A percentile compares a stretch with the other conserved stretches of the same genome.
phyloP scores from a whole-genome alignment of 1,140 invertebrate species.

The Pentalonia nigronervosa region DNA sequence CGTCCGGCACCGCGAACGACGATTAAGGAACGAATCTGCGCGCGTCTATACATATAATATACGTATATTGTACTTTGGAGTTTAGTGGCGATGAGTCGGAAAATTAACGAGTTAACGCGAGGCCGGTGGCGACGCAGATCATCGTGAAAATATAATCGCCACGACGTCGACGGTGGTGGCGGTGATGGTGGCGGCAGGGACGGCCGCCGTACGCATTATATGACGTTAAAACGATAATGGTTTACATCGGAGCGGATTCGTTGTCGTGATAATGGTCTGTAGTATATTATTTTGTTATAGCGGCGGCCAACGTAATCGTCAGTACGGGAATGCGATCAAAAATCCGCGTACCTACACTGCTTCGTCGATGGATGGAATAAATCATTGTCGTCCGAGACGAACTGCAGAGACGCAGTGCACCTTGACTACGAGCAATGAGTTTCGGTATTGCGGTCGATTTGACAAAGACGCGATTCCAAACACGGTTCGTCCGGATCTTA shows the following conservation, averaged over 20 bases:
- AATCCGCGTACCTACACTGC: neutral
- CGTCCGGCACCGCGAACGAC: neutral
- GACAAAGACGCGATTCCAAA: neutral
- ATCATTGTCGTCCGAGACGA: neutral
- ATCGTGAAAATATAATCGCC: neutral
- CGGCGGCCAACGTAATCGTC: neutral
- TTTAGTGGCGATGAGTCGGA: neutral
- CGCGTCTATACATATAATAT: neutral
- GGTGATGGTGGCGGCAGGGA: neutral
- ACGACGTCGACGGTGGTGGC: neutral
- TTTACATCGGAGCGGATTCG: neutral
- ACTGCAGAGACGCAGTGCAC: neutral
- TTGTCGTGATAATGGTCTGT: neutral
- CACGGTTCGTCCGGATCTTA: neutral
- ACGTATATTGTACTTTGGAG: neutral
- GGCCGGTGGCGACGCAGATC: neutral
- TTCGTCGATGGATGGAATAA: neutral
- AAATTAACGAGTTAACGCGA: slow-evolving; percentile 17
- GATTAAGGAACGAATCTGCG: neutral
- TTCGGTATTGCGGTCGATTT: neutral
- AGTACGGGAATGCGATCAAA: neutral
- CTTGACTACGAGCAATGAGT: neutral
- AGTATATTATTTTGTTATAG: neutral
- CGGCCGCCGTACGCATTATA: neutral
- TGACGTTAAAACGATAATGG: neutral